These are phyloP conservation scores for Pilophorus perplexus DNA, from an alignment of 2,888 invertebrate genomes.

Conservation along the genomic window DNA sequence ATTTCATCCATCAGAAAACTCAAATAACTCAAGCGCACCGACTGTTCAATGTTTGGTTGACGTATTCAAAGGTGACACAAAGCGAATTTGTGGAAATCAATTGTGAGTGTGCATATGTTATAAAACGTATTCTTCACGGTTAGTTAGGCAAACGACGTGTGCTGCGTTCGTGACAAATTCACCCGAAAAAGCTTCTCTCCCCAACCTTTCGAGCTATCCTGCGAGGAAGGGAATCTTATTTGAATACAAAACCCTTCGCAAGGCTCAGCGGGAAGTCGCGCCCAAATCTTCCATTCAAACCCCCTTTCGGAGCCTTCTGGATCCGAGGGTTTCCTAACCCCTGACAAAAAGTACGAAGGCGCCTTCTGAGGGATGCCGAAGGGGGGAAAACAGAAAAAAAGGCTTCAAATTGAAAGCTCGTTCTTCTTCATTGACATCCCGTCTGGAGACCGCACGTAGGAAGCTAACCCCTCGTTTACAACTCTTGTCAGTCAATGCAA, in stretches of 20 bases:
- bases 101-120: constrained; percentile 15
- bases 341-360: too few relatives aligned
- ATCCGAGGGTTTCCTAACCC: too few relatives aligned
- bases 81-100: constrained; percentile 13
- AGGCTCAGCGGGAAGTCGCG: neutral
- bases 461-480: constrained; percentile 6
- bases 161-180: constrained; percentile 15
- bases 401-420: too few relatives aligned
- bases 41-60: too few relatives aligned
- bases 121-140: constrained; percentile 30
- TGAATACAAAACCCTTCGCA: constrained; percentile 12
- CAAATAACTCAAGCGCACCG: too few relatives aligned
- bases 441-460: neutral
- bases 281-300: too few relatives aligned
- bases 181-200: constrained; percentile 5
- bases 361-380: too few relatives aligned
- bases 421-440: constrained; percentile 1
- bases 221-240: constrained; percentile 2
- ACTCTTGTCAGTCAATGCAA: constrained; percentile 27
- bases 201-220: neutral
- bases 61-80: constrained; percentile 6
- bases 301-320: too few relatives aligned
- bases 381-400: too few relatives aligned
- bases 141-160: constrained; percentile 23
- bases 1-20: too few relatives aligned